Evolutionary conservation across 2,888 invertebrate genomes (phyloP).

Genomic region (Chalcosyrphus nemorum): DNA sequence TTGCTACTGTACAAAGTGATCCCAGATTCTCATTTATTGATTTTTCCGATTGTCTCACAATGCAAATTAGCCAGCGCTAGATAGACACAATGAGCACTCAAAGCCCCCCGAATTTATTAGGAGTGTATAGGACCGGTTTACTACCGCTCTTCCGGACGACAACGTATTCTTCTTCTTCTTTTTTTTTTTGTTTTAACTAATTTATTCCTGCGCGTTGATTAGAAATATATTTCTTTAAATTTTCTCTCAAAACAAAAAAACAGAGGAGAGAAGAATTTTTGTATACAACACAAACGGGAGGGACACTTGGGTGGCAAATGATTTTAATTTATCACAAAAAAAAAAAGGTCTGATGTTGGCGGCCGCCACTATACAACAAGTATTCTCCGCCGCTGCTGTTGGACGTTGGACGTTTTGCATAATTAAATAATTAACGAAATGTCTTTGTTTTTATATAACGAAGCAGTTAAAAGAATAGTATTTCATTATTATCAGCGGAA

Average conservation of each 20-base stretch:
- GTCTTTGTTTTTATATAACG: conserved; percentile 67
- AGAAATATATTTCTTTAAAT: conserved; percentile 48
- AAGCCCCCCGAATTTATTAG: neutral
- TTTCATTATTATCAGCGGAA: conserved; percentile 63
- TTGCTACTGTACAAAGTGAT: conserved; percentile 69
- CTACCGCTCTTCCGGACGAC: conserved; percentile 42
- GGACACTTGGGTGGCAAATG: conserved; percentile 72
- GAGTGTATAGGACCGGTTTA: conserved; percentile 43
- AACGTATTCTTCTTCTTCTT: neutral
- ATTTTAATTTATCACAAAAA: conserved; percentile 64
- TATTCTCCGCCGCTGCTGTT: conserved; percentile 28
- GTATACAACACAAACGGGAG: conserved; percentile 35
- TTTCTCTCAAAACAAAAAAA: neutral
- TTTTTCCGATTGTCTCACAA: conserved; percentile 63
- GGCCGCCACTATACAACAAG: conserved; percentile 5
- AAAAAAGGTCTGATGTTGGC: conserved; percentile 23
- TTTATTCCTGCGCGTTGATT: conserved; percentile 70
- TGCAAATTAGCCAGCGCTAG: conserved; percentile 64
- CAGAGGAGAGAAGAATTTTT: too few relatives aligned
- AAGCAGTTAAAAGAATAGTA: neutral
- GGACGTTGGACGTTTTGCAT: conserved; percentile 60
- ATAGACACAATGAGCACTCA: conserved; percentile 39
- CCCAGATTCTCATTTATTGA: conserved; percentile 65
- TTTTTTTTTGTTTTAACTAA: conserved; percentile 36
- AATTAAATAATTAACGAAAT: conserved; percentile 72